These are phyloP conservation scores for Carcina quercana DNA, from an alignment of 2,888 invertebrate species.

Conservation along the genomic window DNA sequence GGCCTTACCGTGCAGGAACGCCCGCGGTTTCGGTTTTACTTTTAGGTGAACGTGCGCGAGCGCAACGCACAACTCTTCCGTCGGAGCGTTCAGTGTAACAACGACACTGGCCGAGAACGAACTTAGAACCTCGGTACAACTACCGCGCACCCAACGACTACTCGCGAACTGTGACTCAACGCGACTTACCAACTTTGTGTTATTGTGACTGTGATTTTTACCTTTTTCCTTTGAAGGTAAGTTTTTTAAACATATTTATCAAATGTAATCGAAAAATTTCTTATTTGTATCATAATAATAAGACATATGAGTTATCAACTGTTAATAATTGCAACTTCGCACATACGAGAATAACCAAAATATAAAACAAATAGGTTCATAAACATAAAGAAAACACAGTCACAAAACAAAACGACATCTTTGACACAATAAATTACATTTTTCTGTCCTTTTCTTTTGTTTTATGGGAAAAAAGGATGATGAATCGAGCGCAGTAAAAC, in stretches of 20 bases:
- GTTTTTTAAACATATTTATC: no score
- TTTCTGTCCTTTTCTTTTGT: no score
- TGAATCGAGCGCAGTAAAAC: constrained; percentile 20
- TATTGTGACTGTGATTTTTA: constrained; percentile 46
- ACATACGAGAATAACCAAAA: no score
- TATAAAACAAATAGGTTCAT: no score
- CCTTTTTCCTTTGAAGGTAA: constrained; percentile 32
- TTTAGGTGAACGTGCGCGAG: constrained; percentile 60
- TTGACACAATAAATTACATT: constrained; percentile 13
- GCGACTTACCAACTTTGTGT: constrained; percentile 41
- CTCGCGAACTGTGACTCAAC: constrained; percentile 55
- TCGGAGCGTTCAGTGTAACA: constrained; percentile 57
- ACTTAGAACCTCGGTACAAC: constrained; percentile 50
- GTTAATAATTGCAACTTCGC: no score
- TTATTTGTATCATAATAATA: no score
- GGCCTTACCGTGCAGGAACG: no score
- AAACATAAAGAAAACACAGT: no score
- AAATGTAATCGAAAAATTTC: no score
- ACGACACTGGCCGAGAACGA: constrained; percentile 64
- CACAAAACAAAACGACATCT: no score
- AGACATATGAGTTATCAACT: no score
- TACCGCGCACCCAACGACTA: constrained; percentile 25
- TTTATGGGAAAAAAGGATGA: constrained; percentile 7
- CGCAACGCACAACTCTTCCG: constrained; percentile 60
- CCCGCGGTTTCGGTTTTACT: constrained; percentile 50